Percentiles rank a stretch among this genome's conserved stretches.
Conservation (phyloP, 1,140 invertebrate species). For the Caenorhabditis elegans region WBcel235 BX284606.5:2876001-2876500, state of each 20-base stretch:
- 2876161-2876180: constrained; percentile 25
- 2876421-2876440: constrained; percentile 15
- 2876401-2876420: constrained; percentile 37
- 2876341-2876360: background rate
- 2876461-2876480: constrained; percentile 25
- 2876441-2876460: constrained; percentile 30
- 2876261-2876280: background rate
- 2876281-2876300: background rate
- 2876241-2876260: too few relatives aligned
- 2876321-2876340: too few relatives aligned
- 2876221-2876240: too few relatives aligned
- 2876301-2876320: too few relatives aligned
- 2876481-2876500: constrained; percentile 9
- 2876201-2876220: background rate
- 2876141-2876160: background rate
- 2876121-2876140: background rate
- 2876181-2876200: constrained; percentile 1
- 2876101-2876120: constrained; percentile 21
- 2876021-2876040: background rate
- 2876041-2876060: constrained; percentile 3
- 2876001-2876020: too few relatives aligned
- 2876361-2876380: too few relatives aligned
- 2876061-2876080: background rate
- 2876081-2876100: constrained; percentile 16
- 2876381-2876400: constrained; percentile 44